Percentiles rank a stretch among this genome's conserved stretches.
Conservation (phyloP, 2,113 vertebrate species). For the Silurus asotus region DNA sequence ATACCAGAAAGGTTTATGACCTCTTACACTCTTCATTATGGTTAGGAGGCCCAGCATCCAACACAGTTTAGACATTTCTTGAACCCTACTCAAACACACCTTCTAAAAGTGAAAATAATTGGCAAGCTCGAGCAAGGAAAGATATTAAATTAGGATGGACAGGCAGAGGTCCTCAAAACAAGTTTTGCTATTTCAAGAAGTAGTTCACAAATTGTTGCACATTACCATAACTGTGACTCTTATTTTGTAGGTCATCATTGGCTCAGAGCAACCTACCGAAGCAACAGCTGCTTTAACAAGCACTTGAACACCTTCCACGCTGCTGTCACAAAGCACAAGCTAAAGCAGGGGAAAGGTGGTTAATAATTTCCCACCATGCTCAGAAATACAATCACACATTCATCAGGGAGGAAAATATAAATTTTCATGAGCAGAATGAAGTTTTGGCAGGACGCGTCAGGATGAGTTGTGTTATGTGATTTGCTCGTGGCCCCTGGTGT, state of each 20-base stretch:
- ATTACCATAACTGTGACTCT: background rate
- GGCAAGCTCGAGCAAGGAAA: background rate
- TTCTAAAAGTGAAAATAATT: background rate
- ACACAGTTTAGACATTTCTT: background rate
- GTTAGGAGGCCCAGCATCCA: background rate
- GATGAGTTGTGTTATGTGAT: slow-evolving; percentile 49
- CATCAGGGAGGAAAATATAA: slow-evolving; percentile 16
- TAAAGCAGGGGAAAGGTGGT: slow-evolving; percentile 12
- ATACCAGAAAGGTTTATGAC: background rate
- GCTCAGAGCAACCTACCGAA: background rate
- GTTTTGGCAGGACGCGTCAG: slow-evolving; percentile 36
- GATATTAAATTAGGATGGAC: background rate
- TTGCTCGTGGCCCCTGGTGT: slow-evolving; percentile 46
- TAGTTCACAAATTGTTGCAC: background rate
- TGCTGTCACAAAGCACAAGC: background rate
- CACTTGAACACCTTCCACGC: background rate
- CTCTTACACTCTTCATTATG: background rate
- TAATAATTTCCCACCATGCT: slow-evolving; percentile 26
- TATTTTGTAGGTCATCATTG: background rate
- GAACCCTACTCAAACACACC: background rate
- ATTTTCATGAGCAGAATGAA: slow-evolving; percentile 45
- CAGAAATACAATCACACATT: slow-evolving; percentile 27
- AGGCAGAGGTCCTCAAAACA: background rate
- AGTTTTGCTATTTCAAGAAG: background rate
- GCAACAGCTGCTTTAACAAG: background rate